These are phyloP conservation scores for Drosophila erecta DNA, from an alignment of 1,140 invertebrate genomes.

Conservation along the genomic window DNA sequence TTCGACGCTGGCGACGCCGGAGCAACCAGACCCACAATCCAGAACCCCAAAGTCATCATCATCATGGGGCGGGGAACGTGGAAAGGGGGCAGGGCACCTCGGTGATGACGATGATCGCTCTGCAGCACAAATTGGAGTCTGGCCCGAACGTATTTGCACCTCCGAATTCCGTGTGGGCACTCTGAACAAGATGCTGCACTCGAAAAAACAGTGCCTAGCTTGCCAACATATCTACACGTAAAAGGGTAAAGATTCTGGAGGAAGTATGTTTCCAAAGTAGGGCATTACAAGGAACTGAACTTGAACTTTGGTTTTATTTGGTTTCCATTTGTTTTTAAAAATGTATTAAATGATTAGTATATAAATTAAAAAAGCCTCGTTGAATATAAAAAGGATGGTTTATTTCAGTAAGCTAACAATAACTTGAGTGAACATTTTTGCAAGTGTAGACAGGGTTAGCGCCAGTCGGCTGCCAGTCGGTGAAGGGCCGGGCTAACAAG, in stretches of 20 bases:
- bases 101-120: constrained; percentile 65
- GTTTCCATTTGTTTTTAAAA: too few species aligned
- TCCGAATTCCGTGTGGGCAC: constrained; percentile 82
- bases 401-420: not conserved
- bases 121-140: constrained; percentile 78
- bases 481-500: constrained; percentile 70
- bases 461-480: constrained; percentile 68
- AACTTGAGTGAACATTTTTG: not conserved
- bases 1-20: constrained; percentile 50
- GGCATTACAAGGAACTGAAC: too few species aligned
- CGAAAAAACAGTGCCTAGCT: not conserved
- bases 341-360: not conserved
- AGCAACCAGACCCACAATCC: constrained; percentile 26
- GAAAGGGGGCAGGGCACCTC: constrained; percentile 32
- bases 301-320: too few species aligned
- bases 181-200: constrained; percentile 14
- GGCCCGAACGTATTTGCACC: constrained; percentile 81
- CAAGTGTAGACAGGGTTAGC: constrained; percentile 51
- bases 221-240: too few species aligned
- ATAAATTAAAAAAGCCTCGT: too few species aligned
- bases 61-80: not conserved
- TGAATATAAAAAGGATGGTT: not conserved
- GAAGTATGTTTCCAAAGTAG: too few species aligned
- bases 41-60: constrained; percentile 76
- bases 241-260: too few species aligned